A percentile compares a stretch with the other conserved stretches of the same genome.
phyloP scores from a whole-genome alignment of 2,888 invertebrate genomes.

The Merodon equestris region DNA sequence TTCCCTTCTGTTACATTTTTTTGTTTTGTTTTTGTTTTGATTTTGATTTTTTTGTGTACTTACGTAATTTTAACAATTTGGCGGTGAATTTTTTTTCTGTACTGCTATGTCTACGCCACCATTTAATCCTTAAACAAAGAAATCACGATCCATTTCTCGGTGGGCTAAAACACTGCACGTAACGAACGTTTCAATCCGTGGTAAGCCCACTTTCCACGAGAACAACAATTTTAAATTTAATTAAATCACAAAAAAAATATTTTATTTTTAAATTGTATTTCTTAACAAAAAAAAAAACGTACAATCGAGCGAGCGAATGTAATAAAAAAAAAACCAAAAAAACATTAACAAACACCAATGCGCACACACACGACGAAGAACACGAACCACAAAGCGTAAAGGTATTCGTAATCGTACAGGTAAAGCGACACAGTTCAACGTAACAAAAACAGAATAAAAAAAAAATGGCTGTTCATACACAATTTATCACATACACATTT shows the following conservation, averaged over 20 bases:
- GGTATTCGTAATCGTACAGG: neutral
- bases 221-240: too few relatives aligned
- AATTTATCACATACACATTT: slow-evolving; percentile 55
- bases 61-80: slow-evolving; percentile 62
- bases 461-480: slow-evolving; percentile 66
- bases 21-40: slow-evolving; percentile 52
- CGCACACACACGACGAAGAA: slow-evolving; percentile 25
- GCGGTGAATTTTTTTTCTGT: slow-evolving; percentile 28
- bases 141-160: slow-evolving; percentile 49
- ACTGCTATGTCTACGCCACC: neutral
- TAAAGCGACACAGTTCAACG: slow-evolving; percentile 14
- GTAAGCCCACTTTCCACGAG: too few relatives aligned
- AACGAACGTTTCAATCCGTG: too few relatives aligned
- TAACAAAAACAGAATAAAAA: slow-evolving; percentile 14
- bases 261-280: slow-evolving; percentile 9
- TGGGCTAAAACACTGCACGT: too few relatives aligned
- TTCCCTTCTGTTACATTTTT: slow-evolving; percentile 2
- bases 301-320: too few relatives aligned
- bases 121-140: slow-evolving; percentile 51
- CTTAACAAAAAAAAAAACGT: slow-evolving; percentile 56
- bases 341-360: slow-evolving; percentile 42
- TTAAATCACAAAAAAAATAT: slow-evolving; percentile 14
- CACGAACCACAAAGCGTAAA: slow-evolving; percentile 24
- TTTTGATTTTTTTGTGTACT: slow-evolving; percentile 60
- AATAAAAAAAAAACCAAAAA: slow-evolving; percentile 34